phyloP scores from a whole-genome alignment of 2,113 vertebrate species.

The Scatophagus argus region DNA sequence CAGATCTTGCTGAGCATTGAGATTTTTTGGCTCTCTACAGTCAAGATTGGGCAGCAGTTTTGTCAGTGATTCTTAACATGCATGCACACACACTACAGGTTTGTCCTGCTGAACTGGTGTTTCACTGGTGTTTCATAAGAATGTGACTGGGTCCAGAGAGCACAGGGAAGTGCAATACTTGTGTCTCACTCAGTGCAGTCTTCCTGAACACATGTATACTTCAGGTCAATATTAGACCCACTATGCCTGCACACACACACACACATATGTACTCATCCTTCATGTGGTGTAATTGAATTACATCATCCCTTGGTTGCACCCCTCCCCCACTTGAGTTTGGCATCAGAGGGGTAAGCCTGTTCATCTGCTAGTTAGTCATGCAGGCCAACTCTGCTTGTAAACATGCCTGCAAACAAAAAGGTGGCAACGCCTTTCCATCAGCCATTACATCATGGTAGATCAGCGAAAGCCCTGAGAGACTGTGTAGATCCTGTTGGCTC shows the following conservation, averaged over 20 bases:
- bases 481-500: background rate
- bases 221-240: background rate
- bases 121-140: background rate
- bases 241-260: background rate
- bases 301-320: conserved; percentile 67
- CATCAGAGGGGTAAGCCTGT: conserved; percentile 45
- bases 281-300: conserved; percentile 71
- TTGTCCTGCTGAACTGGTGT: background rate
- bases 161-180: background rate
- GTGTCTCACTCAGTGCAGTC: background rate
- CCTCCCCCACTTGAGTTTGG: conserved; percentile 46
- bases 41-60: background rate
- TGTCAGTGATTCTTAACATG: background rate
- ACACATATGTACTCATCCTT: background rate
- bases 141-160: background rate
- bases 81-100: background rate
- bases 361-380: conserved; percentile 45
- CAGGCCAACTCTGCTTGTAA: conserved; percentile 41
- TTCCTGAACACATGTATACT: background rate
- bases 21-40: background rate
- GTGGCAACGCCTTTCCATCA: conserved; percentile 13
- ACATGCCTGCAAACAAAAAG: conserved; percentile 49
- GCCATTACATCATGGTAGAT: background rate
- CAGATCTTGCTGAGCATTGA: background rate
- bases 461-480: background rate